phyloP scores from a whole-genome alignment of 1,140 invertebrate species.

The Physella acuta region DNA sequence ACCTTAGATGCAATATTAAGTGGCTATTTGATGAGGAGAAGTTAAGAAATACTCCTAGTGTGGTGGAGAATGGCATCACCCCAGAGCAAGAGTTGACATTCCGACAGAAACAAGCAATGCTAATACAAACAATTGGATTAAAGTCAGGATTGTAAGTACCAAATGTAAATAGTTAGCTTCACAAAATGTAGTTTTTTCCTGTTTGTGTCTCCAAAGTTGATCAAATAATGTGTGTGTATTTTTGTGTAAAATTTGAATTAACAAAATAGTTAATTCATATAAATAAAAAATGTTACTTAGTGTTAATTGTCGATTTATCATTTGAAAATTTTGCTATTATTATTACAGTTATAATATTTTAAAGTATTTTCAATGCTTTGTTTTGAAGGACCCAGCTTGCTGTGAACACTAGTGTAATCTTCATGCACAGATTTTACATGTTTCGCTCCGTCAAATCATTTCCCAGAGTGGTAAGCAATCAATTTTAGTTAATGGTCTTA shows the following conservation, averaged over 20 bases:
- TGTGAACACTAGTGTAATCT: constrained; percentile 25
- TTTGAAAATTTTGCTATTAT: too few relatives aligned
- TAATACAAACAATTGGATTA: constrained; percentile 21
- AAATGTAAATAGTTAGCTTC: too few relatives aligned
- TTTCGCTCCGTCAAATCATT: constrained; percentile 11
- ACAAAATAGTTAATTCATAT: too few relatives aligned
- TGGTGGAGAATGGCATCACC: neutral
- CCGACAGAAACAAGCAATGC: constrained; percentile 20
- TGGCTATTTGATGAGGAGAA: constrained; percentile 16
- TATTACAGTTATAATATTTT: too few relatives aligned
- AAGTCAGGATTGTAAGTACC: constrained; percentile 25
- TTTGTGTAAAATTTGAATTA: too few relatives aligned
- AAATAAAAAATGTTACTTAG: too few relatives aligned
- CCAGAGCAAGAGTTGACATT: constrained; percentile 15
- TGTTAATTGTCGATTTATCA: too few relatives aligned
- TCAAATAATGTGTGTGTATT: too few relatives aligned
- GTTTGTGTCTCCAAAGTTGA: too few relatives aligned
- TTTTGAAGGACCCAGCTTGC: constrained; percentile 17
- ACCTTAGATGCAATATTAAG: neutral
- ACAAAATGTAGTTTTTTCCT: too few relatives aligned
- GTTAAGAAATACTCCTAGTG: constrained; percentile 5
- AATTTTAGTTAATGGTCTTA: too few relatives aligned
- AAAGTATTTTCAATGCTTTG: too few relatives aligned
- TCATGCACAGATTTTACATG: constrained; percentile 26
- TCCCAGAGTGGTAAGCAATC: constrained; percentile 20